phyloP scores from a whole-genome alignment of 2,797 vertebrate species.

The Serranus cabrilla region DNA sequence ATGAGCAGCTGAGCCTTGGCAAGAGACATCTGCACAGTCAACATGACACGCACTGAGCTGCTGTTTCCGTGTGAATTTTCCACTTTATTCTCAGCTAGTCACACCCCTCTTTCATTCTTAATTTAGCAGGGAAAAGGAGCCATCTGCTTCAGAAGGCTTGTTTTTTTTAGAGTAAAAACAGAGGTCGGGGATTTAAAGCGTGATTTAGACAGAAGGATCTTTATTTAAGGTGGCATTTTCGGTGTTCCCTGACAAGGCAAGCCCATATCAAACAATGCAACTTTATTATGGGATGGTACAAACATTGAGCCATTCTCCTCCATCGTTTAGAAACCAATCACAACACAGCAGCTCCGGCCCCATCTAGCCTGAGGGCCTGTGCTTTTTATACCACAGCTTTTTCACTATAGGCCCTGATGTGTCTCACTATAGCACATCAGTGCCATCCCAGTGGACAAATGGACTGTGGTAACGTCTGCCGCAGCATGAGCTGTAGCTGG shows the following conservation, averaged over 20 bases:
- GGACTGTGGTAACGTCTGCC: constrained; percentile 58
- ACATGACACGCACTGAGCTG: constrained; percentile 18
- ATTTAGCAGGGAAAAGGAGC: constrained; percentile 10
- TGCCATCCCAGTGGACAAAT: constrained; percentile 75
- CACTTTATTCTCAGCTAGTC: constrained; percentile 20
- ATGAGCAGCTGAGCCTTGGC: constrained; percentile 47
- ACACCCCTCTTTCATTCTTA: neutral
- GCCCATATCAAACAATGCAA: constrained; percentile 20
- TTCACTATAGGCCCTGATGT: constrained; percentile 24
- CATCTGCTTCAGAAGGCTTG: neutral
- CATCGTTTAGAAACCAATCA: constrained; percentile 27
- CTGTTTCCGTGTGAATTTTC: constrained; percentile 36
- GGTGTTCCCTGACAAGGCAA: constrained; percentile 16
- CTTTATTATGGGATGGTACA: neutral
- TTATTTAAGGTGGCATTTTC: constrained; percentile 19
- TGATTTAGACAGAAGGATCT: constrained; percentile 9
- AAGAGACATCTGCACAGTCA: constrained; percentile 25
- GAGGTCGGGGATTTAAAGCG: constrained; percentile 4
- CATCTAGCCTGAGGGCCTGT: constrained; percentile 15
- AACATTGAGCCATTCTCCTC: neutral
- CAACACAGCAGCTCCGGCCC: constrained; percentile 35
- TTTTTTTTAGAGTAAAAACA: constrained; percentile 16
- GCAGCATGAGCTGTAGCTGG: constrained; percentile 39
- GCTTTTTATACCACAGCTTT: constrained; percentile 56
- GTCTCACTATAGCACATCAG: constrained; percentile 62